Conservation (phyloP, 2,888 invertebrate species). For the Galeruca laticollis region DNA sequence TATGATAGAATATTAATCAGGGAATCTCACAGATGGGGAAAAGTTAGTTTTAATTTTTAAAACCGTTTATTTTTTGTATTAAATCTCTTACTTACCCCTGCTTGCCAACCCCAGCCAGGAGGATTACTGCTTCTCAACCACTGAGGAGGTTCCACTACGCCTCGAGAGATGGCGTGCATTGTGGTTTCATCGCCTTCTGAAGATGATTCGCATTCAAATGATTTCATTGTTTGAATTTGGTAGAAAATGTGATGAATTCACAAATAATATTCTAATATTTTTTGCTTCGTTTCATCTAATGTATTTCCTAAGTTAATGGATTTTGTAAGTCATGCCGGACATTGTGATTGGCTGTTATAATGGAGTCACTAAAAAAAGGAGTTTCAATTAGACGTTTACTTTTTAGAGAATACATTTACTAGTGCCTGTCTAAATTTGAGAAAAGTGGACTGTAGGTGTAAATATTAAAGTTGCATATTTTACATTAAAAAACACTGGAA, state of each 20-base stretch:
- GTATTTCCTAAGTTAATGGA: background rate
- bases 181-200: conserved; percentile 66
- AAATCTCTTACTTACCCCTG: conserved; percentile 55
- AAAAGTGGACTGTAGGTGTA: too few species aligned
- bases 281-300: background rate
- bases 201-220: conserved; percentile 66
- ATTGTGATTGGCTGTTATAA: background rate
- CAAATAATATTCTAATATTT: background rate
- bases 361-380: background rate
- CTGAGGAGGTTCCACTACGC: conserved; percentile 62
- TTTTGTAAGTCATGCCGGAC: background rate
- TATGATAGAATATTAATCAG: too few species aligned
- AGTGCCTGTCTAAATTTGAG: too few species aligned
- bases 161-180: conserved; percentile 65
- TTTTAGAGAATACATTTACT: too few species aligned
- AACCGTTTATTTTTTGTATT: background rate
- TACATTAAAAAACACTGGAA: too few species aligned
- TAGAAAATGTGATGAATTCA: conserved; percentile 33
- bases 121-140: conserved; percentile 62
- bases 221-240: conserved; percentile 61
- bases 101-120: conserved; percentile 65
- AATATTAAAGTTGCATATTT: too few species aligned
- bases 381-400: too few species aligned
- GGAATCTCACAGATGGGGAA: too few species aligned
- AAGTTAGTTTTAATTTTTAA: too few species aligned